Percentiles rank a stretch among this genome's conserved stretches.
Conservation (phyloP, 2,797 vertebrate genomes). For the Myotis myotis region DNA sequence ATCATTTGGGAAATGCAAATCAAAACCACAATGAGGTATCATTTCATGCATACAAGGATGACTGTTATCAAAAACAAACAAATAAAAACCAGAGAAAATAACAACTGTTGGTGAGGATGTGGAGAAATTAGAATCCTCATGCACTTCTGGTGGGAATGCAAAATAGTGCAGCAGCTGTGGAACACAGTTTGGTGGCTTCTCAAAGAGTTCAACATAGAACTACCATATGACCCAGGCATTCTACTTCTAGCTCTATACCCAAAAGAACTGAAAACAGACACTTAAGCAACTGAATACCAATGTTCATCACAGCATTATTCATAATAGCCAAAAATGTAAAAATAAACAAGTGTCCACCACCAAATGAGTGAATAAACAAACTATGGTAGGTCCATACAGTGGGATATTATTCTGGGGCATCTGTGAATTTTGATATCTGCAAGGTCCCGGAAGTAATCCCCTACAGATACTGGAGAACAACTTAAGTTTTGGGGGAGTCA, state of each 20-base stretch:
- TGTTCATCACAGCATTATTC: neutral
- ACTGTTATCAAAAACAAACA: neutral
- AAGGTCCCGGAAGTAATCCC: neutral
- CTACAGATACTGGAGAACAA: neutral
- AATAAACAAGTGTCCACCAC: neutral
- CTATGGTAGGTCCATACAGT: neutral
- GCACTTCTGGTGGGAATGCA: neutral
- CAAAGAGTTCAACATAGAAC: neutral
- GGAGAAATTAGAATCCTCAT: neutral
- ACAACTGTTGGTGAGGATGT: neutral
- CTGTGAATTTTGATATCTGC: neutral
- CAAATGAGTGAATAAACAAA: neutral
- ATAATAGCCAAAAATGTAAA: neutral
- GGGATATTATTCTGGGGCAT: neutral
- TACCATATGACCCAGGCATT: neutral
- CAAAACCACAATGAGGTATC: constrained; percentile 11
- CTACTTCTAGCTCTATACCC: neutral
- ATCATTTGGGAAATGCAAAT: constrained; percentile 3
- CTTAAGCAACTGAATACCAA: neutral
- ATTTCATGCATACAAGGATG: neutral
- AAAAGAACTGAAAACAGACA: constrained; percentile 3
- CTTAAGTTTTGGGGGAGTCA: neutral
- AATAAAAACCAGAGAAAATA: neutral
- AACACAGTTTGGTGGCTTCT: neutral
- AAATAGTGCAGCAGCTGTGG: neutral